phyloP scores from a whole-genome alignment of 2,797 vertebrate species.

The Pipistrellus nathusii region DNA sequence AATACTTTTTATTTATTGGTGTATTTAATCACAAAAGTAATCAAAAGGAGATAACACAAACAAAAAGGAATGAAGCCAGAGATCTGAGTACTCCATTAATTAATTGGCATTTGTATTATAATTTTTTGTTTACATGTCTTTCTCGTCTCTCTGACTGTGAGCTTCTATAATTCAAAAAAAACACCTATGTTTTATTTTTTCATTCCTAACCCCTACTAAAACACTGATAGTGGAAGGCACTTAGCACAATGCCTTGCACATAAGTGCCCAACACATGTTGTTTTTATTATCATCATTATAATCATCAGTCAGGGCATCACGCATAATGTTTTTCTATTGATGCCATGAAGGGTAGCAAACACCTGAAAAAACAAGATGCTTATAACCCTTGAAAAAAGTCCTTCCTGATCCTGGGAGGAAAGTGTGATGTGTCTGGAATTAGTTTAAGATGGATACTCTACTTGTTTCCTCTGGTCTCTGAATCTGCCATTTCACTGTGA shows the following conservation, averaged over 20 bases:
- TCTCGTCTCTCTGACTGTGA: neutral
- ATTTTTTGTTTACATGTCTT: neutral
- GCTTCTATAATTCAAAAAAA: neutral
- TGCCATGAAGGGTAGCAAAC: neutral
- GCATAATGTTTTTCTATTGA: neutral
- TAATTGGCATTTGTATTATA: neutral
- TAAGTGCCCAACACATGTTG: neutral
- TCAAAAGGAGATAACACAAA: neutral
- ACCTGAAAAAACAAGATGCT: neutral
- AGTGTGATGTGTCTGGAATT: neutral
- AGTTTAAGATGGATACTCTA: neutral
- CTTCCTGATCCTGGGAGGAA: neutral
- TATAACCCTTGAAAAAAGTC: neutral
- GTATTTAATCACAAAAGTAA: constrained; percentile 26
- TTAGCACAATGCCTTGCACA: neutral
- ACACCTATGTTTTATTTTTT: neutral
- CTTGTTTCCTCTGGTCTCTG: neutral
- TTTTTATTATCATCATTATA: neutral
- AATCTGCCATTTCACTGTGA: constrained; percentile 1
- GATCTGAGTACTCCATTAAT: neutral
- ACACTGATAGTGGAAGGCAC: neutral
- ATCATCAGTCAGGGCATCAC: neutral
- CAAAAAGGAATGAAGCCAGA: neutral
- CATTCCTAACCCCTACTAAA: neutral
- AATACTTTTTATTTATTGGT: neutral